Base-by-base conservation (phyloP, 1,140 invertebrate species). In the Bombus affinis region DNA sequence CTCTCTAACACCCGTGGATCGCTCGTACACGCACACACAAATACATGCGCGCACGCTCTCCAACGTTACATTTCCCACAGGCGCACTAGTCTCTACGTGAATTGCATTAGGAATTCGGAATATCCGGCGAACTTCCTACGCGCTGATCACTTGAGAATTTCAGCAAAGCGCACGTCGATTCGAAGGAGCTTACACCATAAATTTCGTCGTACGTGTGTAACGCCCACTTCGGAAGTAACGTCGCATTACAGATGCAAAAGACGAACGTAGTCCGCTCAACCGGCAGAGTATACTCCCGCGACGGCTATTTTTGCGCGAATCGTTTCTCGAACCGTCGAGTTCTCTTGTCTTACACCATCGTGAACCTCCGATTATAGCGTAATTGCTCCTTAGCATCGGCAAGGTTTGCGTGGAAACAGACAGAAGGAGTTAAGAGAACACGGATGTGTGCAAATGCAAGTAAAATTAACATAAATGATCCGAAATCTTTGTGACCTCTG, bases 91-190 rank as follows among this genome's bases (percentile, higher is more conserved):
- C 88, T 89, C 89, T 90, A 90, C 88, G 90, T 88, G 90, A 91
- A 91, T 91, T 90, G 90, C 90, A 91, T 91, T 91, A 91, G 90
- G 87, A 90, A 91, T 91, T 91, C 90, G 85, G 87, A 90, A 90
- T 91, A 91, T 90, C 90, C 90, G 84, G 87, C 81, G 84, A 91
- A 90, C 90, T 88, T 88, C 89, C 89, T 86, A 88, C 89, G 81
- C 89, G 79, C 90, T 90, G 90, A 91, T 91, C 90, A 91, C 90
- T 91, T 86, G 90, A 91, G 89, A 91, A 90, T 91, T 91, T 91
- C 89, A 86, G 81, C 89, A 90, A 88, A 90, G 89, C 89, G 86
- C 89, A 86, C 89, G 89, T 90, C 89, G 89, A 90, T 90, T 90
- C 89, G 88, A 77, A 90, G 89, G 88, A 90, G 89, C 89, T 90